These are phyloP conservation scores for Drosophila nannoptera DNA, from an alignment of 1,140 invertebrate species.

Conservation along the genomic window DNA sequence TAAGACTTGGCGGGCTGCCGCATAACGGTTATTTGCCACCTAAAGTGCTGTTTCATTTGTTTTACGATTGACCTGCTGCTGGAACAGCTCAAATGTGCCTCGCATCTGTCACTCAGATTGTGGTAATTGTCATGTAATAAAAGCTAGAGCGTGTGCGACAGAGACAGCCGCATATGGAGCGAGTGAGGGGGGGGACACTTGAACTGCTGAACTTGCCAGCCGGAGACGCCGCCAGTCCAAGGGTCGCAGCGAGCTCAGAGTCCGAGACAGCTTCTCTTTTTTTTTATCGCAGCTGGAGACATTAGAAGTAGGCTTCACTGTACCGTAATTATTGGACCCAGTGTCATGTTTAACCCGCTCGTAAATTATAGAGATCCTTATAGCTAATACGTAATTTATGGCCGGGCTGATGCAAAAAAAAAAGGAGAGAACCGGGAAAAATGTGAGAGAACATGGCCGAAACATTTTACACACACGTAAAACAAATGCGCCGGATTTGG, in stretches of 20 bases:
- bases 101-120: conserved; percentile 63
- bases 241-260: not conserved
- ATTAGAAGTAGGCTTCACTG: not conserved
- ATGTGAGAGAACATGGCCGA: conserved; percentile 26
- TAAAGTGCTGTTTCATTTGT: conserved; percentile 63
- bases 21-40: conserved; percentile 59
- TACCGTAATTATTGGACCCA: conserved; percentile 52
- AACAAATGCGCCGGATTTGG: conserved; percentile 71
- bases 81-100: conserved; percentile 35
- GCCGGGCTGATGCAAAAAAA: conserved; percentile 39
- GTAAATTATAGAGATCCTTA: conserved; percentile 76
- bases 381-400: conserved; percentile 77
- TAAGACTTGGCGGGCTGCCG: conserved; percentile 10
- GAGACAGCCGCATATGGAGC: conserved; percentile 6
- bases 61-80: conserved; percentile 52
- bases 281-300: conserved; percentile 10
- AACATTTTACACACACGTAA: conserved; percentile 50
- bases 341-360: conserved; percentile 60
- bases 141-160: conserved; percentile 16
- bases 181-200: conserved; percentile 31
- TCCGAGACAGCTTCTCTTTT: conserved; percentile 46
- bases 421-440: conserved; percentile 11
- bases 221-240: conserved; percentile 12
- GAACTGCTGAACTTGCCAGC: conserved; percentile 48
- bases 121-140: conserved; percentile 75